Percentiles rank a stretch among this genome's conserved stretches.
Conservation (phyloP, 1,140 invertebrate species). For the Macrosteles quadrilineatus region DNA sequence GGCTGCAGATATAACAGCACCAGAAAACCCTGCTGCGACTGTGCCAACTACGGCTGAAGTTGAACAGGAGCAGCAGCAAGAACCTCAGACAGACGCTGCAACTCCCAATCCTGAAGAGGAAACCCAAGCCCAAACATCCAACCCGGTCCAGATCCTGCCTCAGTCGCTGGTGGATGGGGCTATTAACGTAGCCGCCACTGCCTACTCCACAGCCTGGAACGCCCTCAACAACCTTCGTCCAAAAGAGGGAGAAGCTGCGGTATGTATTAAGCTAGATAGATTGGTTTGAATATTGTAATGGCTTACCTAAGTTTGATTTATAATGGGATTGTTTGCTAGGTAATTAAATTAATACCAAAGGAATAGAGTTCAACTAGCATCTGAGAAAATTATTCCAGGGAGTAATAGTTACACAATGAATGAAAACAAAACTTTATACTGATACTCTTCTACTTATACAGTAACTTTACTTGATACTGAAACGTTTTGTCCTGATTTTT, state of each 20-base stretch:
- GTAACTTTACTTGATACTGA: too few relatives aligned
- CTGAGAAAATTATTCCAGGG: too few relatives aligned
- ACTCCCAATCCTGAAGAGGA: neutral
- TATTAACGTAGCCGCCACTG: neutral
- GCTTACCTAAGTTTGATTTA: too few relatives aligned
- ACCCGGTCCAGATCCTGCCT: slow-evolving; percentile 5
- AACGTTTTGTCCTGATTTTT: too few relatives aligned
- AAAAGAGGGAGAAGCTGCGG: neutral
- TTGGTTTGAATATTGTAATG: too few relatives aligned
- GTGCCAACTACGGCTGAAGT: neutral
- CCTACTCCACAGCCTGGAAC: neutral
- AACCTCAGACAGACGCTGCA: neutral
- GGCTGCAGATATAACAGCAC: neutral
- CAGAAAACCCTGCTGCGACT: neutral
- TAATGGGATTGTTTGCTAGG: too few relatives aligned
- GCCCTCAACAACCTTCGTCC: neutral
- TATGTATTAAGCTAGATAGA: neutral
- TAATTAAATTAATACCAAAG: too few relatives aligned
- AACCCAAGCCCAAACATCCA: neutral
- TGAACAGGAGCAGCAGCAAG: neutral
- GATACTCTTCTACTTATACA: too few relatives aligned
- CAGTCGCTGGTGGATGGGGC: slow-evolving; percentile 9
- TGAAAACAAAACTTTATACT: too few relatives aligned
- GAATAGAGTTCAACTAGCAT: too few relatives aligned
- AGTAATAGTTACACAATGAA: too few relatives aligned